phyloP scores from a whole-genome alignment of 1,140 invertebrate species.

The Batillaria attramentaria region DNA sequence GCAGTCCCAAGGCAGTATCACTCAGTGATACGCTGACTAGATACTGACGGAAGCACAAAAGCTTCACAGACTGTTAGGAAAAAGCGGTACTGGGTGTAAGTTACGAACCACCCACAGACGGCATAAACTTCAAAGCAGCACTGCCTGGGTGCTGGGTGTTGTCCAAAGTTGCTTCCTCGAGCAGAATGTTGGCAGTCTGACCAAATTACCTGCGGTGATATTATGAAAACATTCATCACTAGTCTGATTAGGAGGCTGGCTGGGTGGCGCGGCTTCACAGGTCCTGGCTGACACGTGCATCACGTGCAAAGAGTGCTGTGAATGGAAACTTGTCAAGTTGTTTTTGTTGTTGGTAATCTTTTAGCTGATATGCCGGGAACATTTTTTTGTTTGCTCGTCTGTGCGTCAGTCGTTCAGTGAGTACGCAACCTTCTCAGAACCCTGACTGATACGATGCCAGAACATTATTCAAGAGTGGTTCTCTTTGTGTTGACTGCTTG shows the following conservation, averaged over 20 bases:
- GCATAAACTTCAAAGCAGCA: too few species aligned
- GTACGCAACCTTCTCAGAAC: background rate
- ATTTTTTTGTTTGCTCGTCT: background rate
- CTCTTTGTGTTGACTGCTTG: too few species aligned
- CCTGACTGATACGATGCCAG: background rate
- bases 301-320: background rate
- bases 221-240: conserved; percentile 5
- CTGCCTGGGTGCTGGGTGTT: background rate
- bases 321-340: background rate
- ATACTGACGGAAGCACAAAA: background rate
- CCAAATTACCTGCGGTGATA: background rate
- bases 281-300: background rate
- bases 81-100: too few species aligned
- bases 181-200: conserved; percentile 11
- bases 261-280: background rate
- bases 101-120: too few species aligned
- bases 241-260: background rate
- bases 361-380: background rate
- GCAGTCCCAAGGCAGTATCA: background rate
- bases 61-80: too few species aligned
- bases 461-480: too few species aligned
- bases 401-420: background rate
- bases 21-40: background rate
- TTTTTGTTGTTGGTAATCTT: background rate
- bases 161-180: background rate